These are phyloP conservation scores for Oscheius sp. DNA, from an alignment of 2,888 invertebrate species.

Conservation along the genomic window DNA sequence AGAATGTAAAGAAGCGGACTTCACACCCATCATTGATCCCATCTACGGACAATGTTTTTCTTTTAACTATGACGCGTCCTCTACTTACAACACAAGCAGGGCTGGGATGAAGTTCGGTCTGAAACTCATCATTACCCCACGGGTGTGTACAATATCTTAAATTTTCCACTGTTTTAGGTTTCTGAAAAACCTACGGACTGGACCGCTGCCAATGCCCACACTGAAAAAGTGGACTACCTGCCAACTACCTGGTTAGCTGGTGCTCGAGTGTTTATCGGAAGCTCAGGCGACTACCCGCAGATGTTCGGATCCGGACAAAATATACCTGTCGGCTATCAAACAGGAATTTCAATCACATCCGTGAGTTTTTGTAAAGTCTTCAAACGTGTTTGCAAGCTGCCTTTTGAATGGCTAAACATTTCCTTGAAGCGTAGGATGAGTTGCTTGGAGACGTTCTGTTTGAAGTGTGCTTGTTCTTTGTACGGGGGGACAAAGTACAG, in stretches of 20 bases:
- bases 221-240: conserved; percentile 38
- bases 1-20: conserved; percentile 47
- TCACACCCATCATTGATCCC: conserved; percentile 50
- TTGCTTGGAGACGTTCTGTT: too few species aligned
- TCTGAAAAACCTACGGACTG: too few species aligned
- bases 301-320: conserved; percentile 56
- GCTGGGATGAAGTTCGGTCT: conserved; percentile 58
- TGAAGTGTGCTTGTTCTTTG: too few species aligned
- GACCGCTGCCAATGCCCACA: too few species aligned
- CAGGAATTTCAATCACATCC: conserved; percentile 50
- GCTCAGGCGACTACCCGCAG: conserved; percentile 39
- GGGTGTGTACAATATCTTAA: conserved; percentile 29
- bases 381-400: too few species aligned
- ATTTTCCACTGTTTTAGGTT: too few species aligned
- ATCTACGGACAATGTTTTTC: conserved; percentile 60
- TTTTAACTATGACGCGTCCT: conserved; percentile 47
- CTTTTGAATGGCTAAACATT: too few species aligned
- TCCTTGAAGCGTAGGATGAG: too few species aligned
- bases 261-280: conserved; percentile 42
- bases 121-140: conserved; percentile 49
- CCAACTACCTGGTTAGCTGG: conserved; percentile 51
- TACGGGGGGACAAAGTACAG: too few species aligned
- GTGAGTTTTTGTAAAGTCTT: conserved; percentile 23
- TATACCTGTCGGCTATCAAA: conserved; percentile 55
- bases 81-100: conserved; percentile 46